Evolutionary conservation across 2,797 vertebrate species (phyloP).

Genomic region (Gambusia yucatana): DNA sequence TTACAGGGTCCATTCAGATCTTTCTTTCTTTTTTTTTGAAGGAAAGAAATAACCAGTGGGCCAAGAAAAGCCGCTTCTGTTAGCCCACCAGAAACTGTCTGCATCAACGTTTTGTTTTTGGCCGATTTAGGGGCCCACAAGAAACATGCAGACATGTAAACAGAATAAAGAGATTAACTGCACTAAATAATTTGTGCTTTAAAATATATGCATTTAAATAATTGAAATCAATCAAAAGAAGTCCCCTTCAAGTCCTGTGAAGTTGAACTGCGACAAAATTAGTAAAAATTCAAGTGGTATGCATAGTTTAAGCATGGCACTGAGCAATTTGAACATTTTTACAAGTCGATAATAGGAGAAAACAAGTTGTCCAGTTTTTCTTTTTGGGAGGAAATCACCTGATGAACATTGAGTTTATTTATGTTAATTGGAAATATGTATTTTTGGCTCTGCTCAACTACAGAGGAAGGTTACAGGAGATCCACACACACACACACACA

Average conservation of each 20-base stretch:
- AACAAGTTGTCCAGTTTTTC: background rate
- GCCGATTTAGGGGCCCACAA: too few species aligned
- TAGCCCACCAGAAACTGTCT: too few species aligned
- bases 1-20: too few species aligned
- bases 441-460: constrained; percentile 31
- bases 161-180: too few species aligned
- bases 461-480: constrained; percentile 52
- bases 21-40: too few species aligned
- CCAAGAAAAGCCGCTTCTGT: too few species aligned
- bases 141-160: too few species aligned
- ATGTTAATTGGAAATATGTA: background rate
- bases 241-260: background rate
- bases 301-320: background rate
- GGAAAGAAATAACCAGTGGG: too few species aligned
- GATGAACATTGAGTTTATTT: background rate
- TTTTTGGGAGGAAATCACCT: background rate
- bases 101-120: too few species aligned
- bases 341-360: background rate
- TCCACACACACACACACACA: constrained; percentile 16
- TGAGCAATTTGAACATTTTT: background rate
- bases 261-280: background rate
- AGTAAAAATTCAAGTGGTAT: background rate
- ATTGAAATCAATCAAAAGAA: too few species aligned
- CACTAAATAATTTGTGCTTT: too few species aligned
- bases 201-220: too few species aligned